Base-by-base conservation (phyloP, 2,888 invertebrate species). In the Lamellibrachia columna region DNA sequence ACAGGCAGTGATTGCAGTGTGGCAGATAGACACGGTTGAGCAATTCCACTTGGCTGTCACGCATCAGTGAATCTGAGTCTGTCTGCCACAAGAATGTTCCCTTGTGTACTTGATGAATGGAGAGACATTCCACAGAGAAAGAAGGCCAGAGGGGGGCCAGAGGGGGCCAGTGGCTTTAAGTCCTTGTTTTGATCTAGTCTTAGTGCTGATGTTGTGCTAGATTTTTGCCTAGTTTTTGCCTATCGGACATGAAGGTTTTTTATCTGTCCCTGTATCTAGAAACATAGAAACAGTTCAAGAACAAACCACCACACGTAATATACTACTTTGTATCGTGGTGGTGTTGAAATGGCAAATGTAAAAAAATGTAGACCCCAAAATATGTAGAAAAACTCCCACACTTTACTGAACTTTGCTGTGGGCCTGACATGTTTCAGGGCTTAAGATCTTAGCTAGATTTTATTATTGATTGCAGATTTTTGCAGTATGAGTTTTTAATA, bases 31-130 rank as follows among this genome's bases (percentile, higher is more conserved):
- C 75, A 75, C 22, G 75, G 75, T 15, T 75, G 75, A 75, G 15
- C 75, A n/a, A 75, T n/a, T 75, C 75, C 75, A 75, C 75, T 75
- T 75, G 75, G 75, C 11, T 6, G 75, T 6, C 75, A 75, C 22
- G 75, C 75, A 22, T 22, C 75, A 75, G 75, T 75, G 75, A 75
- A 22, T 22, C 60, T 11, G 60, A 9, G 60, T 60, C 75, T 75
- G n/a, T 75, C 75, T 75, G 75, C 75, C 22, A 15, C 75, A 75
- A 75, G 75, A 75, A 75, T 75, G 75, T 15, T n/a, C 15, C n/a
- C 22, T 75, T 75, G 75, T 75, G 75, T 75, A 75, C 75, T 75
- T 75, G 75, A 75, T 75, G 75, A 75, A 75, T 75, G 75, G 75
- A 22, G 22, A 22, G 75, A 75, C 75, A 75, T 75, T 75, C 75